Base-by-base conservation (phyloP, 2,888 invertebrate species). In the Cyaniris semiargus region DNA sequence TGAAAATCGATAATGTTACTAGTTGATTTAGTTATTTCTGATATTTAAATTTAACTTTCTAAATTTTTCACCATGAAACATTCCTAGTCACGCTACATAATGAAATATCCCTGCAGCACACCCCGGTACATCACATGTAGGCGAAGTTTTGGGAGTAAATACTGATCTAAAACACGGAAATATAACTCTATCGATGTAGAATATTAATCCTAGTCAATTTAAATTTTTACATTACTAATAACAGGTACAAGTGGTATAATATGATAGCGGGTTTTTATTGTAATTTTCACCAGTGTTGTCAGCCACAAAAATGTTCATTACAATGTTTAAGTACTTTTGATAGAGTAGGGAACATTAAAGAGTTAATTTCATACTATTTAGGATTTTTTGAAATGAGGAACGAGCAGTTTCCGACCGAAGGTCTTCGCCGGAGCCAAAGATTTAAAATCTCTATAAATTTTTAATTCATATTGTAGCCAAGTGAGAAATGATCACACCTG, bases 131-230 rank as follows among this genome's bases (percentile, higher is more conserved):
- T 13, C 21, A 60, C 1, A 1, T 60, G 10, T 60, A 13, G 27
- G 6, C 7, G 18, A 66, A 66, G 66, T 27, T 27, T 27, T 1
- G 3, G 15, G 27, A 31, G 60, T 23, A 31, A 66, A 66, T 31
- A 66, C 66, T 27, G 66, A 31, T 66, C 66, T 66, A 66, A 31
- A 66, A 66, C 27, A 5, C 66, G 66, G 10, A 44, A 66, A 66
- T 66, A 66, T 27, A 15, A 31, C 66, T 31, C 6, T 27, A 66
- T 66, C 27, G 60, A 66, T 66, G 66, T 66, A 66, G 15, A 27
- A 66, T 18, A 66, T 66, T 31, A 27, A 66, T 31, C 31, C 66
- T 66, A 31, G 27, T 31, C 15, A 27, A 27, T 31, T 66, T 66
- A 31, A 66, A 13, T 13, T 60, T 66, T 66, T 27, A 66, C 66